Evolutionary conservation across 2,888 invertebrate species (phyloP), one percentile per base, ranked within the genome.

Genomic region (Mesorhabditis spiculigera): DNA sequence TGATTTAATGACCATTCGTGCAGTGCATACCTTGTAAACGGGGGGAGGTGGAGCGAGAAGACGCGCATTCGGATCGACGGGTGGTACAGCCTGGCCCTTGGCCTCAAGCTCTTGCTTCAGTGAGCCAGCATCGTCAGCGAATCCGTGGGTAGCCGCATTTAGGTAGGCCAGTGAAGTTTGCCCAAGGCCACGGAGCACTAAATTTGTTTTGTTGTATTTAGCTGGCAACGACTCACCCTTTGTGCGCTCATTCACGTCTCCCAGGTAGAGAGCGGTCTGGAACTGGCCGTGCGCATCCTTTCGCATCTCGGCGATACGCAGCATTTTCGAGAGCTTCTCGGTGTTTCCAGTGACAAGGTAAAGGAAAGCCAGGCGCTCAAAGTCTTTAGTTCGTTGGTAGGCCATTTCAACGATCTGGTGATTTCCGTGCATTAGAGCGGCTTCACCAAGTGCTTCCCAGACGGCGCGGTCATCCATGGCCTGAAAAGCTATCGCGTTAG

Each of bases 271-370:
- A 0, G 95, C 94, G 3, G 93, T 95, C 87, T 96, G 95, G 89
- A 93, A 98, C 86, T 98, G 97, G 0, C 95, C 93, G 4, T 95
- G 95, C 2, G 92, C 91, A 85, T 98, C 98, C 87, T 96, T 96
- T 10, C 98, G 90, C 67, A 98, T 95, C 88, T 97, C 97, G 0
- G 98, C 97, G 74, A 98, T 98, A 89, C 96, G 96, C 89, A 93
- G 95, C 98, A 99, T 98, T 88, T 97, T 97, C 77, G 92, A 91
- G 76, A 99, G 89, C 87, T 98, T 98, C 73, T 97, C 97, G 84
- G 95, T 88, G 87, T 99, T 98, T 10, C 98, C 98, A 16, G 98
- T 99, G 65, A 85, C 94, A 62, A 98, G 90, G 88, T 99, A 98
- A 63, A 98, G 90, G 89, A 99, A 98, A 16, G 95, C 93, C 0